Evolutionary conservation across 2,888 invertebrate species (phyloP), one percentile per base, ranked within the genome.

Genomic region (Drosophila seclusa): DNA sequence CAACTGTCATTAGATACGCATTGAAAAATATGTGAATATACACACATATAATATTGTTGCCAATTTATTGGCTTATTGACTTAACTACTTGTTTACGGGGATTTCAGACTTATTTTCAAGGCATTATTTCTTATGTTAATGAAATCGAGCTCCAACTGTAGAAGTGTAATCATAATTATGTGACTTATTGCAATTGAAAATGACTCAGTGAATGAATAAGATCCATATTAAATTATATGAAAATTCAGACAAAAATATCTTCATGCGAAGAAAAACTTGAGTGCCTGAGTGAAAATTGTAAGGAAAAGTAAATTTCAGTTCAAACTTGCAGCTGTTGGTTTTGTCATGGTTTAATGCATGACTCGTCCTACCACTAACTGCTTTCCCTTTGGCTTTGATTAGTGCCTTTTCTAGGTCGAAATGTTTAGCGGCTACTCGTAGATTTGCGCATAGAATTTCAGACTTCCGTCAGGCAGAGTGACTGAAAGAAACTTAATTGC

Each of bases 361-460:
- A 24, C 55, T 62, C 21, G 45, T 54, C 49, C 68, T 38, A 24
- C 24, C 24, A 21, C 40, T 50, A 57, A 68, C 57, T 71, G 70
- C 84, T 84, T 82, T 87, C 79, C 82, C 87, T 73, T 55, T 61
- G 59, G 62, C 31, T 54, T 32, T n/a, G n/a, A 45, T 45, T 70
- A 63, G 62, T 71, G 68, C 36, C 62, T 73, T 80, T 87, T 88
- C 52, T 85, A 68, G 84, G 89, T 87, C 82, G 78, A 75, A 86
- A 72, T 88, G 71, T 83, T 86, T 83, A 83, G 83, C 78, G 77
- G 67, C 76, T 68, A 49, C 61, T 69, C 60, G 68, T 45, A 58
- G 66, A 70, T 59, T 58, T 31, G 36, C 57, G 64, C 57, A 65
- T 59, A 84, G 86, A 85, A 80, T 71, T 53, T 40, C n/a, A 29